Base-by-base conservation (phyloP, 2,113 vertebrate genomes). In the Spilogale gracilis region DNA sequence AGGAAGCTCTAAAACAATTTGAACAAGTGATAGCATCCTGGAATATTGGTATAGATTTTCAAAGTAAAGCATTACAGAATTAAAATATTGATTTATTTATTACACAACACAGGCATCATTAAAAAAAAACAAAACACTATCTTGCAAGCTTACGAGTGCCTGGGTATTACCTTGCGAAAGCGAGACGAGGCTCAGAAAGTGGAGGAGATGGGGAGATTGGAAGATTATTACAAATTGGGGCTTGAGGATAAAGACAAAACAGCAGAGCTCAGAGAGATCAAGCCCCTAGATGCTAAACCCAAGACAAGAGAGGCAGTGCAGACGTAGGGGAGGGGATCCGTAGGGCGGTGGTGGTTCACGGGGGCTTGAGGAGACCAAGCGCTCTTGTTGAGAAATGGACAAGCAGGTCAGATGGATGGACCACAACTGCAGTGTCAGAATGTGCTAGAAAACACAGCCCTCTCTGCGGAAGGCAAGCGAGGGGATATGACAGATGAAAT, bases 351-450 rank as follows among this genome's bases (percentile, higher is more conserved):
- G 4, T 23, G 56, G 27, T 71, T 11, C 54, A 61, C 32, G 13
- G 12, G 4, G 32, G 21, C 7, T 61, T 81, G 73, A 38, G 23
- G 56, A 12, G 38, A 98, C 98, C 98, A 99, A 98, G 98, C 99
- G 99, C 98, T 99, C 98, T 95, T 98, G 97, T 97, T 98, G 99
- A 97, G 98, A 98, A 96, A 93, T 98, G 98, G 99, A 98, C 96
- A 99, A 99, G 83, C 99, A 99, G 98, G 98, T 99, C 98, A 98
- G 99, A 97, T 95, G 97, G 98, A 98, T 98, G 96, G 99, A 99
- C 98, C 99, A 99, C 97, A 99, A 99, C 71, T 99, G 98, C 99
- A 99, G 99, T 98, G 98, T 97, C 98, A 99, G 88, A 98, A 99
- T 98, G 98, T 52, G 99, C 99, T 50, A 98, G 99, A 97, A 99